Evolutionary conservation across 1,140 invertebrate genomes (phyloP), one percentile per base, ranked within the genome.

Genomic region (Planococcus citri): DNA sequence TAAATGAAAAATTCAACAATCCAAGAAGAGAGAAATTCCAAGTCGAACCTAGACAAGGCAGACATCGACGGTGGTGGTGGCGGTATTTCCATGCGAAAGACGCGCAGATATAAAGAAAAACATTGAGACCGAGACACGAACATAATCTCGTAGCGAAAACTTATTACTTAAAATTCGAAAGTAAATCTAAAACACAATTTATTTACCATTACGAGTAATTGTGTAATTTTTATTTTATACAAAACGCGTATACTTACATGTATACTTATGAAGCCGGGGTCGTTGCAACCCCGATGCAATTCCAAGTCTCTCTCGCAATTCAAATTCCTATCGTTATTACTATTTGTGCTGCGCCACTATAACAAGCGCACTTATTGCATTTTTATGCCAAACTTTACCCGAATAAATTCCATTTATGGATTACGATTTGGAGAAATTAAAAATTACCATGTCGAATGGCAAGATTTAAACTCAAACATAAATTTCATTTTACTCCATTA

Each of bases 121-220:
- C 6, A 37, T 14, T 14, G 33, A 8, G 14, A 37, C 2, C 41
- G 41, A 51, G 41, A 33, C 29, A 12, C 3, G 12, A 33, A 33
- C 4, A 51, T 51, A 51, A 51, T 51, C 41, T 14, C 41, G 17
- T n/a, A 14, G 17, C 12, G 41, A 51, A 51, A 51, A 33, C 29
- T 33, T 33, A 33, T 33, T 33, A 33, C 29, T 3, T 33, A 33
- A 33, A 33, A 33, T 33, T 33, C n/a, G n/a, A 51, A 51, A 51
- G 41, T 51, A 51, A 51, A 51, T 51, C 41, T 51, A 51, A 51
- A 51, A 51, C 17, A 51, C 41, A 51, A 51, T 51, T 51, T 51
- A 51, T 51, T 51, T 51, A 51, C 41, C 41, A 51, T 51, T 51
- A 14, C 41, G 41, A 51, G 41, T 51, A 51, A 51, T 51, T 20